A percentile compares a stretch with the other conserved stretches of the same genome.
Conservation (phyloP, 2,113 vertebrate species). For the Anoura caudifer region DNA sequence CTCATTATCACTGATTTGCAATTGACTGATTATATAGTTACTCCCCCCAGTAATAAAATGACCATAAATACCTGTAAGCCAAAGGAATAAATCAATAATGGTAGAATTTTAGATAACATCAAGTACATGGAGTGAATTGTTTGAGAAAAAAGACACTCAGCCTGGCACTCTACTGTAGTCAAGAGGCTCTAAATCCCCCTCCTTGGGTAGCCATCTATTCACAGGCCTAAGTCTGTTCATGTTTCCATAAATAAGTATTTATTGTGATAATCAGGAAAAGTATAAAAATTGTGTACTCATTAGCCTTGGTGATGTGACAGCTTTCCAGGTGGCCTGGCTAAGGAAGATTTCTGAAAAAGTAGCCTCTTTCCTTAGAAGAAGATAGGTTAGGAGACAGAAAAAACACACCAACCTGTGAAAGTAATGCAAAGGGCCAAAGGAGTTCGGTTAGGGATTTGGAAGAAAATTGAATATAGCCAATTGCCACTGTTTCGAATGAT, state of each 20-base stretch:
- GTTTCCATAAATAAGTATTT: conserved; percentile 38
- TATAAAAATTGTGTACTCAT: conserved; percentile 8
- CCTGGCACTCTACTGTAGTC: neutral
- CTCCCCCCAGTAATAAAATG: neutral
- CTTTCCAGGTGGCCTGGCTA: neutral
- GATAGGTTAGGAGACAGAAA: neutral
- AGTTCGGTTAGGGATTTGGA: conserved; percentile 5
- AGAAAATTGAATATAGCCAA: conserved; percentile 31
- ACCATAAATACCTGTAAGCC: neutral
- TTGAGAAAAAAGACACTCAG: neutral
- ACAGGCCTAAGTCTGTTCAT: neutral
- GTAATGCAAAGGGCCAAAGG: neutral
- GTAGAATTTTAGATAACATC: neutral
- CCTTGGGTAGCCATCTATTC: neutral
- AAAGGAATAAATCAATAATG: neutral
- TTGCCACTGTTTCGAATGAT: conserved; percentile 61
- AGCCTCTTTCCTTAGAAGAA: neutral
- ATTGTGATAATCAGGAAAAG: conserved; percentile 43
- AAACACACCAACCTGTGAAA: conserved; percentile 21
- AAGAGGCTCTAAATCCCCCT: neutral
- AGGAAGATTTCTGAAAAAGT: neutral
- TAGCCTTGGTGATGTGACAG: conserved; percentile 21
- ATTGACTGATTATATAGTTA: conserved; percentile 20
- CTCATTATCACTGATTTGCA: neutral
- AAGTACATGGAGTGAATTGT: neutral